Evolutionary conservation across 2,113 vertebrate species (phyloP).

Genomic region (Cryptoleucopteryx plumbea): DNA sequence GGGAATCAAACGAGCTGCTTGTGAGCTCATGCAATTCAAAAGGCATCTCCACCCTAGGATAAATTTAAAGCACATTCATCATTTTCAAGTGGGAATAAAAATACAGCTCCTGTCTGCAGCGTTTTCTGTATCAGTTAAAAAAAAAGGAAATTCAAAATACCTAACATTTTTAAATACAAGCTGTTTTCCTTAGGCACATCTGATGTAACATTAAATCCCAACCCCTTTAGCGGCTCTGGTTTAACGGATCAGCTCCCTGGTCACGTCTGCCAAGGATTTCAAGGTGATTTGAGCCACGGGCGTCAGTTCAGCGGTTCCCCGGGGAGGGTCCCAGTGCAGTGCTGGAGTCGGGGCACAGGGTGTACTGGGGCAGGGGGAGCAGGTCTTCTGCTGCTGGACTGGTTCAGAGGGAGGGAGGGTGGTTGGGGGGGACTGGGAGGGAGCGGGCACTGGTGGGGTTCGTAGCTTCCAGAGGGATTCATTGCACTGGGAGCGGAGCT

Average conservation of each 20-base stretch:
- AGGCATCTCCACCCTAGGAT: not conserved
- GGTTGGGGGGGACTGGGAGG: no score
- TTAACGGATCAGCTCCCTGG: not conserved
- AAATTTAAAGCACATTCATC: not conserved
- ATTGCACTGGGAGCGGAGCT: not conserved
- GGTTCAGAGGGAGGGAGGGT: not conserved
- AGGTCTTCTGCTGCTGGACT: not conserved
- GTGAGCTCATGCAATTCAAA: not conserved
- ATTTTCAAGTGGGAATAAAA: not conserved
- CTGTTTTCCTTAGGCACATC: not conserved
- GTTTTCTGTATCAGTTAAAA: not conserved
- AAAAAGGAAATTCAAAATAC: not conserved
- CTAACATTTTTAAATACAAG: not conserved
- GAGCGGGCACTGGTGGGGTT: fast-evolving
- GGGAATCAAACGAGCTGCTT: not conserved
- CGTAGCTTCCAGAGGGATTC: not conserved
- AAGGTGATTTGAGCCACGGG: not conserved
- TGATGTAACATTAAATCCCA: not conserved
- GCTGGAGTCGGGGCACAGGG: not conserved
- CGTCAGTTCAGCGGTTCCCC: fast-evolving
- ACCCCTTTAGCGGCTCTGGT: not conserved
- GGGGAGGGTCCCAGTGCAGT: not conserved
- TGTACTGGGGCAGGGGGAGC: not conserved
- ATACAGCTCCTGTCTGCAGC: not conserved
- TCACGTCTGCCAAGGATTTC: not conserved